Evolutionary conservation across 2,888 invertebrate genomes (phyloP).

Genomic region (Zonitis immaculata): DNA sequence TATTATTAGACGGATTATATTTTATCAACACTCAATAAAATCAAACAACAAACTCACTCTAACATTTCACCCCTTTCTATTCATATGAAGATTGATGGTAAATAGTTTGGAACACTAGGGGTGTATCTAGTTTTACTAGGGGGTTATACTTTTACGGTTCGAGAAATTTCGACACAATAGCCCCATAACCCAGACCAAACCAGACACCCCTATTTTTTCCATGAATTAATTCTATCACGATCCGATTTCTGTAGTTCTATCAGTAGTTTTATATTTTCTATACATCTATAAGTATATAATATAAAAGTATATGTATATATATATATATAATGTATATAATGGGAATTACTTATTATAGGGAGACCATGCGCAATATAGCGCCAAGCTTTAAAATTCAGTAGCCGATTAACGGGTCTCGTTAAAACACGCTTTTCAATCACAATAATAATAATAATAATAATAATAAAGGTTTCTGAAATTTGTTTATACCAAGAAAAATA

Average conservation of each 20-base stretch:
- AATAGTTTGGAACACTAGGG: too few species aligned
- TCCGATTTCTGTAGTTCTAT: slow-evolving; percentile 8
- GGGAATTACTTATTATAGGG: slow-evolving; percentile 18
- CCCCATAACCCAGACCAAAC: too few species aligned
- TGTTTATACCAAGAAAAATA: too few species aligned
- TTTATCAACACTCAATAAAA: too few species aligned
- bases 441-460: neutral
- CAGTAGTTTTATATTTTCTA: too few species aligned
- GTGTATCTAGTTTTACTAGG: slow-evolving; percentile 16
- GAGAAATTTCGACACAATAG: too few species aligned
- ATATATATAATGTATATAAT: neutral
- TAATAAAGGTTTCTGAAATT: too few species aligned
- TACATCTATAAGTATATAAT: neutral
- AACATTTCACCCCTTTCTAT: too few species aligned
- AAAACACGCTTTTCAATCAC: neutral
- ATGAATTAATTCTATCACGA: slow-evolving; percentile 16
- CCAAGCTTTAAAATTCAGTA: slow-evolving; percentile 24
- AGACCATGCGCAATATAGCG: slow-evolving; percentile 23
- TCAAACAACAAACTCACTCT: too few species aligned
- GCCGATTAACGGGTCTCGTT: slow-evolving; percentile 12
- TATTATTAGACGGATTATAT: too few species aligned
- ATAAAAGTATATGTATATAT: neutral
- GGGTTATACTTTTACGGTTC: too few species aligned
- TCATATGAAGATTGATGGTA: too few species aligned
- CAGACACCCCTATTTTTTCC: slow-evolving; percentile 8